phyloP scores from a whole-genome alignment of 2,113 vertebrate genomes.

The Abramis brama region DNA sequence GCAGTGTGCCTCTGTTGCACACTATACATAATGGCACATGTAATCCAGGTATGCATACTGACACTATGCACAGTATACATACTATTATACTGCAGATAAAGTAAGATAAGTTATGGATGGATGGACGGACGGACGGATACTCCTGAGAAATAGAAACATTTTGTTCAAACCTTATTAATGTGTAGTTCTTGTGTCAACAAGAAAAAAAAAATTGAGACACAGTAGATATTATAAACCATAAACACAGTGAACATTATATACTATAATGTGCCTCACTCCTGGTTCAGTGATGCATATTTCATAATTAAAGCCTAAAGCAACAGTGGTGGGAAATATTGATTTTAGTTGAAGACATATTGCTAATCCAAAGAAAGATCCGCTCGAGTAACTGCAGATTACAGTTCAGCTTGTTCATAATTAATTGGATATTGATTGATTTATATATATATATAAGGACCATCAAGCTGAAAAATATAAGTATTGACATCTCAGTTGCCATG shows the following conservation, averaged over 20 bases:
- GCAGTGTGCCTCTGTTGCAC: too few relatives aligned
- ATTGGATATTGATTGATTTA: constrained; percentile 31
- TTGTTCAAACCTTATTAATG: background rate
- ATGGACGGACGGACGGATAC: too few relatives aligned
- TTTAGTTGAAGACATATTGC: constrained; percentile 27
- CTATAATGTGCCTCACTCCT: background rate
- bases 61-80: too few relatives aligned
- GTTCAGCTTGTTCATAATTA: constrained; percentile 39
- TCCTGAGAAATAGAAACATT: too few relatives aligned
- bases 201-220: background rate
- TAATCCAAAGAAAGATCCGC: background rate
- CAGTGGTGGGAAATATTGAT: constrained; percentile 17
- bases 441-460: background rate
- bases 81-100: too few relatives aligned
- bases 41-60: too few relatives aligned
- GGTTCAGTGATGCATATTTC: constrained; percentile 5
- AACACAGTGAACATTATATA: background rate
- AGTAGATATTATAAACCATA: too few relatives aligned
- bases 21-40: too few relatives aligned
- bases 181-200: background rate
- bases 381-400: constrained; percentile 31
- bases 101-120: too few relatives aligned
- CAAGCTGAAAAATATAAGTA: constrained; percentile 23
- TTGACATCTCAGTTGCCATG: background rate
- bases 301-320: constrained; percentile 31